phyloP scores from a whole-genome alignment of 2,113 vertebrate species.

The Morone chrysops region DNA sequence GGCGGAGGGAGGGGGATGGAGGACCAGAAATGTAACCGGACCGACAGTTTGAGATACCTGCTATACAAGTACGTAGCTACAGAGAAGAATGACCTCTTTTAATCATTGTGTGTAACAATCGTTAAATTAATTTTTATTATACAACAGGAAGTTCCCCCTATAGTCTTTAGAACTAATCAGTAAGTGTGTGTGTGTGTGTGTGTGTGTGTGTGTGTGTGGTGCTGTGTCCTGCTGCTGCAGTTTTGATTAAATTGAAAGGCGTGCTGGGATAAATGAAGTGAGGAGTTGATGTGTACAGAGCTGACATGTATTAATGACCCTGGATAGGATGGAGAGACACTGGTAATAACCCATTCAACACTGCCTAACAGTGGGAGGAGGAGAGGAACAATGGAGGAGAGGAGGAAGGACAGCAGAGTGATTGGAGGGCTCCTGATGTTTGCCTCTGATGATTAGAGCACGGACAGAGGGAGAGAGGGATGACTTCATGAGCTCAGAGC shows the following conservation, averaged over 20 bases:
- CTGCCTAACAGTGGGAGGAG: slow-evolving; percentile 15
- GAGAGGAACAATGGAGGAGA: neutral
- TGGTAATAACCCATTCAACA: slow-evolving; percentile 72
- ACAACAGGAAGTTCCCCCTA: slow-evolving; percentile 86
- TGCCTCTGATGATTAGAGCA: slow-evolving; percentile 12
- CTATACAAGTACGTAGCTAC: no score
- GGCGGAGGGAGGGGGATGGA: no score
- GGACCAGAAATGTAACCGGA: no score
- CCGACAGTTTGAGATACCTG: no score
- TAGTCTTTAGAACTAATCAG: slow-evolving; percentile 66
- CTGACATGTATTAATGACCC: slow-evolving; percentile 80
- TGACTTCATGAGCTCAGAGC: neutral
- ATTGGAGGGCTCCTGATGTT: neutral
- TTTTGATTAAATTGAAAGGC: slow-evolving; percentile 87
- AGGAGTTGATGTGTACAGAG: slow-evolving; percentile 80
- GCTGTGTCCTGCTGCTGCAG: slow-evolving; percentile 74
- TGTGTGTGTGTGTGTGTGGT: neutral
- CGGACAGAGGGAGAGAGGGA: neutral
- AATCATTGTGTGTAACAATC: slow-evolving; percentile 82
- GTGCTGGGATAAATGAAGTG: slow-evolving; percentile 83
- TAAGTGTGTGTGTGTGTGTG: slow-evolving; percentile 56
- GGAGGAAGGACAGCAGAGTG: neutral
- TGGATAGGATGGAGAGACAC: slow-evolving; percentile 68
- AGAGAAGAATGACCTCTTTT: slow-evolving; percentile 78
- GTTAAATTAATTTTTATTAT: slow-evolving; percentile 86